A percentile compares a stretch with the other conserved stretches of the same genome.
Evolutionary conservation across 1,140 invertebrate genomes (phyloP).

Genomic region (Sarcophaga peregrina): DNA sequence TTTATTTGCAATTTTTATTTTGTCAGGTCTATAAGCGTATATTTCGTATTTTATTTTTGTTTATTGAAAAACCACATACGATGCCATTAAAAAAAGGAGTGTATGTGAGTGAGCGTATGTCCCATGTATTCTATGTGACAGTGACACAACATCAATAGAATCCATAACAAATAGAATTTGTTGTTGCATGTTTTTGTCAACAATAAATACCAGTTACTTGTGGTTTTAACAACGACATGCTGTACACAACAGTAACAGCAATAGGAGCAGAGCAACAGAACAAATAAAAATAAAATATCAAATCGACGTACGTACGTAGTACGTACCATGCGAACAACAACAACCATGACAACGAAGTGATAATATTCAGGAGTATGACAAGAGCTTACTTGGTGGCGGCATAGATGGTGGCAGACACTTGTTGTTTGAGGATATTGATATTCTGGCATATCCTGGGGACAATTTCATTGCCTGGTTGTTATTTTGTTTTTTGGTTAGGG

Average conservation of each 20-base stretch:
- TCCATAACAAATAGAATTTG: conserved; percentile 18
- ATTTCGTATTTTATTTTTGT: background rate
- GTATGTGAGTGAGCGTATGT: too few species aligned
- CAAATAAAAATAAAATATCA: conserved; percentile 1
- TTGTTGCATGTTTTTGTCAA: conserved; percentile 29
- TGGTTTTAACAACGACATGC: conserved; percentile 6
- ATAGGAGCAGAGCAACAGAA: background rate
- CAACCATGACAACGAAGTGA: background rate
- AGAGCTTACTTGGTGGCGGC: background rate
- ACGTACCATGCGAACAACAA: background rate
- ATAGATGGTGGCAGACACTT: background rate
- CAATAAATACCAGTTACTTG: background rate
- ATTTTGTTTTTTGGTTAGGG: background rate
- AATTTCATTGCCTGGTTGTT: background rate
- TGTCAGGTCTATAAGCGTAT: too few species aligned
- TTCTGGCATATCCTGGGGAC: conserved; percentile 12
- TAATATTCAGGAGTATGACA: background rate
- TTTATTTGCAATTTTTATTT: too few species aligned
- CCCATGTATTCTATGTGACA: too few species aligned
- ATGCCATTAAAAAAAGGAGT: background rate
- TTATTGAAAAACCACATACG: conserved; percentile 20
- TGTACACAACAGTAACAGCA: background rate
- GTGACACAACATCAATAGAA: conserved; percentile 24
- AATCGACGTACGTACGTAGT: too few species aligned
- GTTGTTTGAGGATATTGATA: conserved; percentile 6